These are phyloP conservation scores for Urocynchramus pylzowi DNA, from an alignment of 2,113 vertebrate species.

Conservation along the genomic window DNA sequence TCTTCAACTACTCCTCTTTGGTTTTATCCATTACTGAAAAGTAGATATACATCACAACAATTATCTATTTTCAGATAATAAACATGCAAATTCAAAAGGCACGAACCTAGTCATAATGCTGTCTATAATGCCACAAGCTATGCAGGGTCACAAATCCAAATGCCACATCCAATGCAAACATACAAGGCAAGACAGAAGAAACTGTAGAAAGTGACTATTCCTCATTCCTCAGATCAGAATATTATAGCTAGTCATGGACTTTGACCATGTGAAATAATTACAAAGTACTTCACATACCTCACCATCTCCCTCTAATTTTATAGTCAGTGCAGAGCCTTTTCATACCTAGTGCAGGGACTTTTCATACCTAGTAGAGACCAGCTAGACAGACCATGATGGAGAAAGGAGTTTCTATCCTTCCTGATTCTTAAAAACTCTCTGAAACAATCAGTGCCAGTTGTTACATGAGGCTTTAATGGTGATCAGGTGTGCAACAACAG, in stretches of 20 bases:
- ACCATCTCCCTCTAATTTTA: neutral
- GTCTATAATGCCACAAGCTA: neutral
- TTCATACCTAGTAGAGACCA: accelerated
- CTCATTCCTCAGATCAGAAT: neutral
- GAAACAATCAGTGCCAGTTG: neutral
- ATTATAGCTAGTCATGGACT: neutral
- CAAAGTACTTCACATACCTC: neutral
- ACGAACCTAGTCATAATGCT: neutral
- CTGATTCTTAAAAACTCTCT: neutral
- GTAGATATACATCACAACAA: neutral
- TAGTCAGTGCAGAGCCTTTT: neutral
- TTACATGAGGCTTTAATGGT: neutral
- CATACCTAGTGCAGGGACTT: accelerated
- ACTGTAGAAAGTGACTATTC: neutral
- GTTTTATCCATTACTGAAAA: neutral
- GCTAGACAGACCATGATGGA: accelerated
- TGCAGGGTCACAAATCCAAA: neutral
- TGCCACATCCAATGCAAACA: neutral
- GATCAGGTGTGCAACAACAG: neutral
- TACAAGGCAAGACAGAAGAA: neutral
- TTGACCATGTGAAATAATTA: neutral
- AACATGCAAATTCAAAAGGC: neutral
- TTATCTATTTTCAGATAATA: neutral
- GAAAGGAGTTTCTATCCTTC: accelerated
- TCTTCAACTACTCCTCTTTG: neutral